phyloP scores from a whole-genome alignment of 2,797 vertebrate genomes.

The Takifugu ocellatus region DNA sequence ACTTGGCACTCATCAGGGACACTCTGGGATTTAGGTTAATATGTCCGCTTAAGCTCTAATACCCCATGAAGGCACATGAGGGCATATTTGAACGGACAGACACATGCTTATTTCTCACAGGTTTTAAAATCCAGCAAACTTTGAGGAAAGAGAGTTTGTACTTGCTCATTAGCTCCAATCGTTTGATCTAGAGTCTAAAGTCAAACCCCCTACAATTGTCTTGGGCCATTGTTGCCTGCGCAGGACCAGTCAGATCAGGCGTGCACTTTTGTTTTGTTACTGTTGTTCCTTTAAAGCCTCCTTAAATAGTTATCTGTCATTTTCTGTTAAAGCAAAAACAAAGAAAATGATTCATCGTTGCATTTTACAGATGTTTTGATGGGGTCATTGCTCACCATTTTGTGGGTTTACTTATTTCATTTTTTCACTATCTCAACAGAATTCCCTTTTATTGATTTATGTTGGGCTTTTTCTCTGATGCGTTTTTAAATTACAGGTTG shows the following conservation, averaged over 20 bases:
- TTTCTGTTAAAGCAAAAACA: no score
- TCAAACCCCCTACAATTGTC: slow-evolving; percentile 20
- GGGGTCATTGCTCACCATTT: no score
- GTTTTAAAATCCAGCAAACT: no score
- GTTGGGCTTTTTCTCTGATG: background rate
- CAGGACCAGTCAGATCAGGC: slow-evolving; percentile 38
- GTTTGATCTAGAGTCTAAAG: slow-evolving; percentile 38
- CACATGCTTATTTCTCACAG: background rate
- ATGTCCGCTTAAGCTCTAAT: slow-evolving; percentile 45
- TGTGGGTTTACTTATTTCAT: no score
- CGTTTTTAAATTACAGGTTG: background rate
- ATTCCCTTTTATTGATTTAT: no score
- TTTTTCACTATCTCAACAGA: no score
- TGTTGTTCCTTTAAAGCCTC: slow-evolving; percentile 9
- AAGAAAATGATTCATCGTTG: no score
- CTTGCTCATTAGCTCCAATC: slow-evolving; percentile 18
- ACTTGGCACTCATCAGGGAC: slow-evolving; percentile 42
- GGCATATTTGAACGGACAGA: slow-evolving; percentile 11
- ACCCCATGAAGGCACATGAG: slow-evolving; percentile 6
- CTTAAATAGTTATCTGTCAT: background rate
- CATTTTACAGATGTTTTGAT: background rate
- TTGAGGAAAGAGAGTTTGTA: slow-evolving; percentile 12
- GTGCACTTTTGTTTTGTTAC: no score
- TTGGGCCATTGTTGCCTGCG: slow-evolving; percentile 10
- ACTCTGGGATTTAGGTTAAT: slow-evolving; percentile 59